phyloP scores from a whole-genome alignment of 2,797 vertebrate genomes.

The Hypotaenidia philippensis region DNA sequence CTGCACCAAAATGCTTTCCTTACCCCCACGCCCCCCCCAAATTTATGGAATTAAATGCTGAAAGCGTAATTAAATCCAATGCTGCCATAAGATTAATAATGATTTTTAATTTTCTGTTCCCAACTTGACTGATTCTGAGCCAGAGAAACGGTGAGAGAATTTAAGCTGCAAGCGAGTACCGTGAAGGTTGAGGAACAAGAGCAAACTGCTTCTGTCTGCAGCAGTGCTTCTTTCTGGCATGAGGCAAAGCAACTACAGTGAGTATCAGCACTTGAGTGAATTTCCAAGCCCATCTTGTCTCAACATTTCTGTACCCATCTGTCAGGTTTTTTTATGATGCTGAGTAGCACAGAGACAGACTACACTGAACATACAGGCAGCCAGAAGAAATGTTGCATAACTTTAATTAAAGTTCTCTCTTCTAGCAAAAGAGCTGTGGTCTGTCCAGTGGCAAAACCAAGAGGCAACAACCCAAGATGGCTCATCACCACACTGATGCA shows the following conservation, averaged over 20 bases:
- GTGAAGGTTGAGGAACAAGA: not conserved
- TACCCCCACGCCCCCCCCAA: not conserved
- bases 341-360: not conserved
- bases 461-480: not conserved
- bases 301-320: not conserved
- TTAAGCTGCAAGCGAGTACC: not conserved
- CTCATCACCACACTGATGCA: not conserved
- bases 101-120: not conserved
- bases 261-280: not conserved
- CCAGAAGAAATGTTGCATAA: not conserved
- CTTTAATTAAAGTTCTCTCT: not conserved
- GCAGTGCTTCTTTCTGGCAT: not conserved
- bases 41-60: slow-evolving; percentile 48
- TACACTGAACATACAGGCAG: not conserved
- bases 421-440: not conserved
- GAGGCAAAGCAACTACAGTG: not conserved
- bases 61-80: slow-evolving; percentile 28
- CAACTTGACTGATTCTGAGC: not conserved
- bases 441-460: not conserved
- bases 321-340: not conserved
- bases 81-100: slow-evolving; percentile 28
- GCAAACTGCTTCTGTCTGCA: not conserved
- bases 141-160: not conserved
- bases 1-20: slow-evolving; percentile 6
- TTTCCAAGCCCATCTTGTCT: not conserved